phyloP scores from a whole-genome alignment of 2,797 vertebrate species.

The Glossophaga mutica region DNA sequence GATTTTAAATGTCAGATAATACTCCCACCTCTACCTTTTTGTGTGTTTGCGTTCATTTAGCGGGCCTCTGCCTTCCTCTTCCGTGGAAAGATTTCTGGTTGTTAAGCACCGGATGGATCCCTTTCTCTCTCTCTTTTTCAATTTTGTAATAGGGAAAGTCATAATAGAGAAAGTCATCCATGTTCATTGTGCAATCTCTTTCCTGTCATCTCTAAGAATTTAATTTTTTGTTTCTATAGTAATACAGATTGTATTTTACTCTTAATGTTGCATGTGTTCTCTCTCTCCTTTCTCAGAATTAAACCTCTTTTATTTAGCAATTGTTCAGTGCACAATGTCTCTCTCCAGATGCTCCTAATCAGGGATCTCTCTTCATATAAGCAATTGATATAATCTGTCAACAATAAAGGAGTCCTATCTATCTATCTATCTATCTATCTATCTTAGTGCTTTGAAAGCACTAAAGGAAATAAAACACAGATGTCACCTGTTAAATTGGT shows the following conservation, averaged over 20 bases:
- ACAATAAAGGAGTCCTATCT: background rate
- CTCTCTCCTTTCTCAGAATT: background rate
- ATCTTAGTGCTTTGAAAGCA: background rate
- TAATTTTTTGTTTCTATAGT: background rate
- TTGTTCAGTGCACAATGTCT: background rate
- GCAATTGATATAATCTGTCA: background rate
- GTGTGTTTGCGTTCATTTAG: background rate
- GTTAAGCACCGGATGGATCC: background rate
- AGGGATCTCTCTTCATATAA: background rate
- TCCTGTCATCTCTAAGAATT: background rate
- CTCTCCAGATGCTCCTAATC: background rate
- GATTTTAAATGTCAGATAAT: background rate
- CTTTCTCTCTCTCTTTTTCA: background rate
- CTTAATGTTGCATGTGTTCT: background rate
- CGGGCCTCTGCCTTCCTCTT: background rate
- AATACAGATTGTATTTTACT: background rate
- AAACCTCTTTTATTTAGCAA: background rate
- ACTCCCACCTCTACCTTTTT: background rate
- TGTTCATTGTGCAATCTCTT: background rate
- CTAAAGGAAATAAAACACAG: background rate
- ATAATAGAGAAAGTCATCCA: background rate
- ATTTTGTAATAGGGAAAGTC: background rate
- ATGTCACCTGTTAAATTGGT: background rate
- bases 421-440: background rate
- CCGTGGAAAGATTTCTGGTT: background rate